phyloP scores from a whole-genome alignment of 1,140 invertebrate genomes.

The Platyura marginata region DNA sequence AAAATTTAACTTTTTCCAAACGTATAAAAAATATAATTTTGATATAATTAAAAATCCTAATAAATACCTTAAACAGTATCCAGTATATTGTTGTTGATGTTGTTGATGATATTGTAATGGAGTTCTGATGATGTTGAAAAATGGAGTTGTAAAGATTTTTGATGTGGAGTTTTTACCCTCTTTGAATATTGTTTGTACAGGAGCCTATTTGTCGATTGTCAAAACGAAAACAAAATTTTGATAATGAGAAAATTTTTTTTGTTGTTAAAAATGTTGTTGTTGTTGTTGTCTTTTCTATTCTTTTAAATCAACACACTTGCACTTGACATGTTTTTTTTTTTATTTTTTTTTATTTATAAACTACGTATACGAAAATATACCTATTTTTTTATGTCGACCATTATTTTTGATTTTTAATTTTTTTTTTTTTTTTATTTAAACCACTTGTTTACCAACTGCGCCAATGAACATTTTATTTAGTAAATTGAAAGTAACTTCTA shows the following conservation, averaged over 20 bases:
- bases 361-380: conserved; percentile 4
- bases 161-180: background rate
- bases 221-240: conserved; percentile 22
- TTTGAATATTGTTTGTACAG: conserved; percentile 13
- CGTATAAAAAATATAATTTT: too few relatives aligned
- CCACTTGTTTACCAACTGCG: too few relatives aligned
- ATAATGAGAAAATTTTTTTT: too few relatives aligned
- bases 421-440: conserved; percentile 3
- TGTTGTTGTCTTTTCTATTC: background rate
- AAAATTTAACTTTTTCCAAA: too few relatives aligned
- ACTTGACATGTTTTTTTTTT: background rate
- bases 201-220: conserved; percentile 27
- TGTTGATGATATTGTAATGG: background rate
- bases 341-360: background rate
- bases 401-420: background rate
- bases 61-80: background rate
- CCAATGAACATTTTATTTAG: conserved; percentile 1
- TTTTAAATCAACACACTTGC: background rate
- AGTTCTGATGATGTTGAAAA: too few relatives aligned
- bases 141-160: background rate
- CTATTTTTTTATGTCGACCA: background rate
- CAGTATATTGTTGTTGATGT: background rate
- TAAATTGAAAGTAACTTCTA: conserved; percentile 2
- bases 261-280: background rate
- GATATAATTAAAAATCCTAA: too few relatives aligned